Conservation (phyloP, 2,888 invertebrate species). For the Orthonevra nobilis region DNA sequence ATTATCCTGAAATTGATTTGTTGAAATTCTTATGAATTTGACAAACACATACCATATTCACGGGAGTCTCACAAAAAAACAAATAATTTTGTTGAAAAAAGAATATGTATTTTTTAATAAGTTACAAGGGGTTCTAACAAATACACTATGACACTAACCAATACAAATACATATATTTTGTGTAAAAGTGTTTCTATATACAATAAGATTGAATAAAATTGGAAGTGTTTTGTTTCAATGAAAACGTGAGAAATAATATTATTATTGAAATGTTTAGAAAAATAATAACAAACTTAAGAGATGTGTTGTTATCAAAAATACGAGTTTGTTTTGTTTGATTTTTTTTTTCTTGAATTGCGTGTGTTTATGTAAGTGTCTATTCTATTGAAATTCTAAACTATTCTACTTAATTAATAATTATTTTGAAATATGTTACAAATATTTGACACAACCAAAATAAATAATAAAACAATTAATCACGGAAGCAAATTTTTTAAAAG, state of each 20-base stretch:
- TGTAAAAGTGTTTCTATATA: not conserved
- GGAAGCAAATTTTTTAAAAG: constrained; percentile 28
- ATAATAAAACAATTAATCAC: not conserved
- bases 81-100: too few relatives aligned
- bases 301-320: constrained; percentile 23
- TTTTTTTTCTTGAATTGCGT: too few relatives aligned
- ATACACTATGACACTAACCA: constrained; percentile 26
- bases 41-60: too few relatives aligned
- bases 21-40: too few relatives aligned
- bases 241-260: constrained; percentile 8
- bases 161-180: not conserved
- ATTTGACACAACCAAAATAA: not conserved
- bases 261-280: constrained; percentile 11
- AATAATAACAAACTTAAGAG: constrained; percentile 6
- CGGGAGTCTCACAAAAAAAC: too few relatives aligned
- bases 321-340: constrained; percentile 13
- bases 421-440: constrained; percentile 1
- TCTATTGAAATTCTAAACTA: constrained; percentile 21
- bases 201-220: not conserved
- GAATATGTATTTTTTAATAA: too few relatives aligned
- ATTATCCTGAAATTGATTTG: too few relatives aligned
- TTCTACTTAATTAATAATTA: constrained; percentile 17
- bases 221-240: constrained; percentile 18
- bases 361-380: constrained; percentile 20
- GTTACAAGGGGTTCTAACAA: too few relatives aligned